These are phyloP conservation scores for Galbula dea DNA, from an alignment of 2,113 vertebrate species.

Conservation along the genomic window DNA sequence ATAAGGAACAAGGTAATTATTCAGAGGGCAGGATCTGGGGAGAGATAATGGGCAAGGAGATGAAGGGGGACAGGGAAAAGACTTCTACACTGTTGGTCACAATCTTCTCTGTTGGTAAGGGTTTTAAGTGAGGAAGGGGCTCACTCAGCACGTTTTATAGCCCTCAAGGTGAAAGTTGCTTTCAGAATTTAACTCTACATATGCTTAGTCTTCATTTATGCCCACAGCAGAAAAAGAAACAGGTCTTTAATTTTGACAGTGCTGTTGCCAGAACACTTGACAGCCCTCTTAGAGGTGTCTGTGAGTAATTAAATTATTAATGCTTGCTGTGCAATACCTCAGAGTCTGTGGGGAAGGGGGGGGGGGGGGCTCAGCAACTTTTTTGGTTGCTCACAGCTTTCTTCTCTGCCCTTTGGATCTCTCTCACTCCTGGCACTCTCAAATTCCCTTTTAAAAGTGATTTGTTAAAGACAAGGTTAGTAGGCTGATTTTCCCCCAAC, in stretches of 20 bases:
- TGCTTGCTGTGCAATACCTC: background rate
- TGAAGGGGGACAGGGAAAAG: fast-evolving
- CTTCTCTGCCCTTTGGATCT: background rate
- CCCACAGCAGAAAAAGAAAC: background rate
- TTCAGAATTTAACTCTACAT: background rate
- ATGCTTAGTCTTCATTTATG: background rate
- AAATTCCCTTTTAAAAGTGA: background rate
- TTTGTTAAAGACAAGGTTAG: background rate
- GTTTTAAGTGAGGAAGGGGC: background rate
- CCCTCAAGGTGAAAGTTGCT: background rate
- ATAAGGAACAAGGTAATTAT: background rate
- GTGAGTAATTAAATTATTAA: background rate
- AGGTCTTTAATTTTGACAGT: background rate
- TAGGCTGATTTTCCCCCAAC: background rate
- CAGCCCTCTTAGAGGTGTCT: background rate
- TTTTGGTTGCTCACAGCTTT: background rate
- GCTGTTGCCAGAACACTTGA: fast-evolving
- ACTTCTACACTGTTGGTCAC: background rate
- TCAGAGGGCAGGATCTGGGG: background rate
- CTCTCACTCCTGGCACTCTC: background rate
- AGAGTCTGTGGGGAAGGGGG: background rate
- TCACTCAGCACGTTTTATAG: background rate
- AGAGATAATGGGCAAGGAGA: background rate
- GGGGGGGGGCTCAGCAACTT: background rate
- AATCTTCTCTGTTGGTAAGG: background rate